These are phyloP conservation scores for Liposcelis brunnea DNA, from an alignment of 2,888 invertebrate genomes.

Conservation along the genomic window DNA sequence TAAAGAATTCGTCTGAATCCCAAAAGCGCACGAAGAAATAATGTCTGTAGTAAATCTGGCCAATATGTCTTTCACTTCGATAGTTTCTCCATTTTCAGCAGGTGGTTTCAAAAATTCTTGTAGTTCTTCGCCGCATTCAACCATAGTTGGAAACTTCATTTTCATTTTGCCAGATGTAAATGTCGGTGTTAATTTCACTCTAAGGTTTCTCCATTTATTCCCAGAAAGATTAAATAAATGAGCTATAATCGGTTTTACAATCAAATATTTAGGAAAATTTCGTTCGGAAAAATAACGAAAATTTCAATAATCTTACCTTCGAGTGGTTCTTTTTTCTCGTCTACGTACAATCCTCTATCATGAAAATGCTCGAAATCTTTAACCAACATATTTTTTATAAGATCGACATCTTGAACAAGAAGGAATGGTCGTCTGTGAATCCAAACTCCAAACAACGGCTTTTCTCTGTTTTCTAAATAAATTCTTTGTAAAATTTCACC, in stretches of 20 bases:
- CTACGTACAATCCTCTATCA: constrained; percentile 43
- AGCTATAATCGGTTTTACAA: no score
- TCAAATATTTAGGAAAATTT: no score
- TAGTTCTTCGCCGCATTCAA: not conserved
- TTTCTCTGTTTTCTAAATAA: not conserved
- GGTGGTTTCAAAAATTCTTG: not conserved
- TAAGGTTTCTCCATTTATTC: constrained; percentile 21
- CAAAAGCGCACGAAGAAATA: no score
- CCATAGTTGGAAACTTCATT: constrained; percentile 13
- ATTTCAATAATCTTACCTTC: no score
- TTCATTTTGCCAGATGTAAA: no score
- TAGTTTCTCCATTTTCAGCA: not conserved
- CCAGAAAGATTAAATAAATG: constrained; percentile 14
- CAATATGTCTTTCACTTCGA: constrained; percentile 11
- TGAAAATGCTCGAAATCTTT: constrained; percentile 45
- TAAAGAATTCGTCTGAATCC: constrained; percentile 17
- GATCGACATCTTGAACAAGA: constrained; percentile 39
- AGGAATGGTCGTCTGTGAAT: constrained; percentile 34
- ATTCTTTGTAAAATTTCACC: not conserved
- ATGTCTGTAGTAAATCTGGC: no score
- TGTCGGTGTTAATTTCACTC: constrained; percentile 21
- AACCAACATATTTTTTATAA: constrained; percentile 37
- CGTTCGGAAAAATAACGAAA: no score
- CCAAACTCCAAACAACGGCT: not conserved
- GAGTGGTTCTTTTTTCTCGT: constrained; percentile 41